Conservation (phyloP, 2,797 vertebrate genomes). For the Acipenser transmontanus region DNA sequence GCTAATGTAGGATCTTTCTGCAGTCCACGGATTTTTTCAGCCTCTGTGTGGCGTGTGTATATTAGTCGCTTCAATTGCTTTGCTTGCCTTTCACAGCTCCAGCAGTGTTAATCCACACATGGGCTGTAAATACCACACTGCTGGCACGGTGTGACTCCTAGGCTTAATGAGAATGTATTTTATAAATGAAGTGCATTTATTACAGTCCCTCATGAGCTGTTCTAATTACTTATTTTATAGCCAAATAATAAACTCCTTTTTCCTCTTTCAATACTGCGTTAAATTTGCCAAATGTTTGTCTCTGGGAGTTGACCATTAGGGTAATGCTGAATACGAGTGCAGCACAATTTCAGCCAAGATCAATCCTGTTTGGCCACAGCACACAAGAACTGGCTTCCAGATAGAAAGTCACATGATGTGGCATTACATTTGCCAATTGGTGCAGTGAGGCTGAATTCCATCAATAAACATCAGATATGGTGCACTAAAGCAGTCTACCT, state of each 20-base stretch:
- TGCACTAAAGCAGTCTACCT: too few species aligned
- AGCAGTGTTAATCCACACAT: neutral
- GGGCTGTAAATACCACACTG: neutral
- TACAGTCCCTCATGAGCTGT: neutral
- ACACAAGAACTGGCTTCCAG: too few species aligned
- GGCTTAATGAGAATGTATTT: slow-evolving; percentile 1
- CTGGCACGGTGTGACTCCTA: neutral
- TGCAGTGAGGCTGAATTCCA: too few species aligned
- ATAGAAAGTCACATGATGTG: too few species aligned
- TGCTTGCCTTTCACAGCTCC: neutral
- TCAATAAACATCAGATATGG: too few species aligned
- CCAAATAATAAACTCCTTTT: slow-evolving; percentile 4
- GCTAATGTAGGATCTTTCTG: too few species aligned
- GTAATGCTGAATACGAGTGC: slow-evolving; percentile 8
- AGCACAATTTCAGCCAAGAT: neutral
- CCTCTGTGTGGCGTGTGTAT: too few species aligned
- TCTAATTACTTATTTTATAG: neutral
- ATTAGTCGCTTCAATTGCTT: neutral
- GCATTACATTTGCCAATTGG: too few species aligned
- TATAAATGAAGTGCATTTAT: neutral
- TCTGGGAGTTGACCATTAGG: slow-evolving; percentile 14
- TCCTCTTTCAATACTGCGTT: slow-evolving; percentile 4
- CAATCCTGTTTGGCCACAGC: neutral
- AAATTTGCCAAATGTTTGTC: slow-evolving; percentile 11
- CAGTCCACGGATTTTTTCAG: too few species aligned